Conservation (phyloP, 2,797 vertebrate genomes). For the Lophius americanus region DNA sequence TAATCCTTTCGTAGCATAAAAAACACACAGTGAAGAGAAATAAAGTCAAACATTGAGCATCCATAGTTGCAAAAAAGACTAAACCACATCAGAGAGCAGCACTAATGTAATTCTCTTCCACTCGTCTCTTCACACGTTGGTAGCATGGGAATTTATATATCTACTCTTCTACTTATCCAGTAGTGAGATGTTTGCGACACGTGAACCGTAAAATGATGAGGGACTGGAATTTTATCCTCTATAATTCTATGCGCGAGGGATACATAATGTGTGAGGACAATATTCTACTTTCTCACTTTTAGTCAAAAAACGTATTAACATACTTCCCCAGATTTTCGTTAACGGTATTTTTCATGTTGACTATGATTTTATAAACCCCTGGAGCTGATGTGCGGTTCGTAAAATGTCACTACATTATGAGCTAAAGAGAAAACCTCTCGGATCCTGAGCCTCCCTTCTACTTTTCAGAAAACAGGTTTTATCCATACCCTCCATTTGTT, state of each 20-base stretch:
- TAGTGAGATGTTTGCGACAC: conserved; percentile 37
- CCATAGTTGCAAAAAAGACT: conserved; percentile 36
- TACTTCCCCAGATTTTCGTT: conserved; percentile 13
- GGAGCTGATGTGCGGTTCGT: conserved; percentile 8
- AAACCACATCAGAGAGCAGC: conserved; percentile 58
- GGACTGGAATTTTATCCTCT: conserved; percentile 27
- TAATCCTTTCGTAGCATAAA: too few species aligned
- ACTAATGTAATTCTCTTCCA: conserved; percentile 41
- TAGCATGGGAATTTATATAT: conserved; percentile 50
- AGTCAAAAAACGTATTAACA: conserved; percentile 7
- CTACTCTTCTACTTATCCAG: conserved; percentile 35
- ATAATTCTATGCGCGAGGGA: conserved; percentile 31
- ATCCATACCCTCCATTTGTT: not conserved
- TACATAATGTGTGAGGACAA: conserved; percentile 8
- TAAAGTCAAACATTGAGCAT: conserved; percentile 33
- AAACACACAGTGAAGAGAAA: conserved; percentile 30
- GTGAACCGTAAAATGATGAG: conserved; percentile 42
- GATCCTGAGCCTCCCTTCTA: not conserved
- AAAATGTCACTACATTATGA: conserved; percentile 21
- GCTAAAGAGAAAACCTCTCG: conserved; percentile 12
- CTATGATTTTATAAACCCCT: conserved; percentile 7
- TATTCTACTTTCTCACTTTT: not conserved
- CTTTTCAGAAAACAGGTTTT: conserved; percentile 25
- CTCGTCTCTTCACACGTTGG: conserved; percentile 33
- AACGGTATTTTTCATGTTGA: not conserved